phyloP scores from a whole-genome alignment of 2,113 vertebrate species.

The Gopherus evgoodei region DNA sequence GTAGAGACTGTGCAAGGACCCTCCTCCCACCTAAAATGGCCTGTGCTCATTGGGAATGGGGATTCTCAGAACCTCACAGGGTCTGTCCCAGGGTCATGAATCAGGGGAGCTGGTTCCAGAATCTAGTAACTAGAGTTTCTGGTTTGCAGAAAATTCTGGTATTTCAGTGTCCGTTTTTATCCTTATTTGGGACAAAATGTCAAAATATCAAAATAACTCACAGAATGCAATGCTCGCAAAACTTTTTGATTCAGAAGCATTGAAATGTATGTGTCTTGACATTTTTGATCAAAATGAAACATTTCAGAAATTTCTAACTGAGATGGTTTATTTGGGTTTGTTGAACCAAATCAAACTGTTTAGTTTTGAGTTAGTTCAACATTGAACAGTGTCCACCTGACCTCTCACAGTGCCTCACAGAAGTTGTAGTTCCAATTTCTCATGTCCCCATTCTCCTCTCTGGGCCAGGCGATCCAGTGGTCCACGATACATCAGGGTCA shows the following conservation, averaged over 20 bases:
- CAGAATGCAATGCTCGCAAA: not conserved
- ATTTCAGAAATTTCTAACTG: not conserved
- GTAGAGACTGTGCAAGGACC: not conserved
- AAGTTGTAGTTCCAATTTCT: not conserved
- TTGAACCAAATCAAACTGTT: not conserved
- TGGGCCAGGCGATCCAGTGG: not conserved
- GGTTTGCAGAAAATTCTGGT: not conserved
- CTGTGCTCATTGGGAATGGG: not conserved
- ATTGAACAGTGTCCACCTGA: not conserved
- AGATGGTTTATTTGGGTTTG: not conserved
- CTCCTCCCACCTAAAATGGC: not conserved
- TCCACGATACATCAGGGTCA: not conserved
- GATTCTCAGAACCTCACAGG: not conserved
- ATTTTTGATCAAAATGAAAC: not conserved
- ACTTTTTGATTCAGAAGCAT: not conserved
- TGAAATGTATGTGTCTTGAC: not conserved
- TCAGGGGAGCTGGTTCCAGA: no score
- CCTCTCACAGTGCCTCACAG: not conserved
- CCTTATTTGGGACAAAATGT: not conserved
- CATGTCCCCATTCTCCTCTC: not conserved
- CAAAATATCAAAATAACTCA: not conserved
- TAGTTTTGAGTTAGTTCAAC: not conserved
- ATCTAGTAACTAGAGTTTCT: not conserved
- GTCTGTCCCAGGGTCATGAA: not conserved
- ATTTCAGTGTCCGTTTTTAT: not conserved